Conservation (phyloP, 2,797 vertebrate species). For the Characodon lateralis region DNA sequence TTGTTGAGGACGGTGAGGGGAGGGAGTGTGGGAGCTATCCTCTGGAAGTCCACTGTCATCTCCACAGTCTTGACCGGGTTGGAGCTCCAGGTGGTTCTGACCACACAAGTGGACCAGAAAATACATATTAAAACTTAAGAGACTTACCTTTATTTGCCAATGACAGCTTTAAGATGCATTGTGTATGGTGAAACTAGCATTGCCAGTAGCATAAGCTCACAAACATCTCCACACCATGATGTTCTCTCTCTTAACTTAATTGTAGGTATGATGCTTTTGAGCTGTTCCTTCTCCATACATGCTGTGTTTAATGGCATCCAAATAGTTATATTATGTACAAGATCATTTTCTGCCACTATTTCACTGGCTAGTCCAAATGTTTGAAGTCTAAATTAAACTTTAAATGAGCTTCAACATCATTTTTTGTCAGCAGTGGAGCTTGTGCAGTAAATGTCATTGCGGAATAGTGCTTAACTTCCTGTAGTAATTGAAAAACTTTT, state of each 20-base stretch:
- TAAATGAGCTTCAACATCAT: not conserved
- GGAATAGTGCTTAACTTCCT: not conserved
- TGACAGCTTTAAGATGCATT: too few species aligned
- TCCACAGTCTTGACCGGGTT: too few species aligned
- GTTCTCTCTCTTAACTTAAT: not conserved
- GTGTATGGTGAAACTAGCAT: too few species aligned
- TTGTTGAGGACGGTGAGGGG: too few species aligned
- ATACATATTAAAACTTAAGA: too few species aligned
- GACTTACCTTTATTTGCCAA: too few species aligned
- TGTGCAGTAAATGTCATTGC: not conserved
- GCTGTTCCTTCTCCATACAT: not conserved
- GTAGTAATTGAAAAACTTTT: not conserved
- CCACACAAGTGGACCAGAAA: too few species aligned
- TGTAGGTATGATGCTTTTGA: not conserved
- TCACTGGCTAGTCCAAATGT: not conserved
- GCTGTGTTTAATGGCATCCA: not conserved
- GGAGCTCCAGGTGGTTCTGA: too few species aligned
- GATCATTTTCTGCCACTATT: not conserved
- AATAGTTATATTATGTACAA: not conserved
- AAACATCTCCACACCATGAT: not conserved
- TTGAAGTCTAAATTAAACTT: not conserved
- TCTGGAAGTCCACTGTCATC: too few species aligned
- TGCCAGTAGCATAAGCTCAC: too few species aligned
- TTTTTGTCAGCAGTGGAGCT: not conserved
- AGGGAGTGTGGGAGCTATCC: too few species aligned